Evolutionary conservation across 2,888 invertebrate genomes (phyloP).

Genomic region (Monopis laevigella): DNA sequence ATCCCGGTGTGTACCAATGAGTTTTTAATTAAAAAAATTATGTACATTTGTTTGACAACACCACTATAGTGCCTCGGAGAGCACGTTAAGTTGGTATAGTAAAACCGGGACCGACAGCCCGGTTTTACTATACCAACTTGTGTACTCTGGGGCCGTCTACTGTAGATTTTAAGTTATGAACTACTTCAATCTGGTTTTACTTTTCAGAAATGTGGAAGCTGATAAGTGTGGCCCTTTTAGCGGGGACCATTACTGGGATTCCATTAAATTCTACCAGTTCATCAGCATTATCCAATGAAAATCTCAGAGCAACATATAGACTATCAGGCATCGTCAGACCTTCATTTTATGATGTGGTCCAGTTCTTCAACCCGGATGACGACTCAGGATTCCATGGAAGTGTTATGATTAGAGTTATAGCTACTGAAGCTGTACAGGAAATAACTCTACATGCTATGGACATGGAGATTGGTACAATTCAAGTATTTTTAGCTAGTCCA

Average conservation of each 20-base stretch:
- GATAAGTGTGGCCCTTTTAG: neutral
- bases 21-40: too few species aligned
- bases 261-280: neutral
- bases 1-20: too few species aligned
- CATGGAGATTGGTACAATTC: constrained; percentile 34
- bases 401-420: constrained; percentile 45
- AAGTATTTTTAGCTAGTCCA: constrained; percentile 18
- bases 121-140: too few species aligned
- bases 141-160: too few species aligned
- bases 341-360: constrained; percentile 53
- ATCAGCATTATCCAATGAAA: constrained; percentile 16
- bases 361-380: constrained; percentile 52
- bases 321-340: constrained; percentile 65
- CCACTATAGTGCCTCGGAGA: too few species aligned
- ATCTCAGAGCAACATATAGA: constrained; percentile 40
- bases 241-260: neutral
- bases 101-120: too few species aligned
- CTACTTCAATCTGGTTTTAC: too few species aligned
- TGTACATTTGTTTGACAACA: too few species aligned
- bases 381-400: constrained; percentile 47
- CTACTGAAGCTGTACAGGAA: constrained; percentile 27
- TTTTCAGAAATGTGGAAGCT: constrained; percentile 8
- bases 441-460: constrained; percentile 58
- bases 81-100: too few species aligned
- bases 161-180: too few species aligned